Conservation (phyloP, 2,888 invertebrate genomes). For the Argynnis bischoffii region DNA sequence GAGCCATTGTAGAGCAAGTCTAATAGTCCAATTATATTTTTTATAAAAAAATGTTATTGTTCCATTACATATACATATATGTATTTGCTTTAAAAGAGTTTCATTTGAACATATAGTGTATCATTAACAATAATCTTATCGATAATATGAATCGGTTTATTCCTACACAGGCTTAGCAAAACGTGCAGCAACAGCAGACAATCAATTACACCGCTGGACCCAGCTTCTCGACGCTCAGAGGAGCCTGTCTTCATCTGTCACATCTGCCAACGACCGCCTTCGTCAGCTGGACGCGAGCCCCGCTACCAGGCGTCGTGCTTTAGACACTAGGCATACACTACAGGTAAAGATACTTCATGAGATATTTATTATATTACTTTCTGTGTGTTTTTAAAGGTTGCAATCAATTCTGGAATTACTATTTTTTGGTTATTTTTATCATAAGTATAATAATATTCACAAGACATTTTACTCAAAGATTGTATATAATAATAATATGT, state of each 20-base stretch:
- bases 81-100: background rate
- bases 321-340: conserved; percentile 87
- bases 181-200: conserved; percentile 85
- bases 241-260: conserved; percentile 86
- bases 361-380: background rate
- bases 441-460: no score
- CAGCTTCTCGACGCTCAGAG: conserved; percentile 88
- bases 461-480: no score
- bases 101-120: background rate
- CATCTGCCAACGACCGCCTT: conserved; percentile 87
- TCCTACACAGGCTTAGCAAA: conserved; percentile 70
- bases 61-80: background rate
- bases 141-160: background rate
- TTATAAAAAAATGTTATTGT: no score
- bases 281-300: conserved; percentile 90
- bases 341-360: conserved; percentile 76
- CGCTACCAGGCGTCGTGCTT: conserved; percentile 87
- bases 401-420: no score
- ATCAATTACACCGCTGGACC: conserved; percentile 85
- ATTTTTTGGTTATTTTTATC: no score
- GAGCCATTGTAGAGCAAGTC: no score
- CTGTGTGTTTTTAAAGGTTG: background rate
- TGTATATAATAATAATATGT: no score
- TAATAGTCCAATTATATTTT: no score
- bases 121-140: background rate